These are phyloP conservation scores for Aegotheles bennettii DNA, from an alignment of 2,113 vertebrate genomes.

Conservation along the genomic window DNA sequence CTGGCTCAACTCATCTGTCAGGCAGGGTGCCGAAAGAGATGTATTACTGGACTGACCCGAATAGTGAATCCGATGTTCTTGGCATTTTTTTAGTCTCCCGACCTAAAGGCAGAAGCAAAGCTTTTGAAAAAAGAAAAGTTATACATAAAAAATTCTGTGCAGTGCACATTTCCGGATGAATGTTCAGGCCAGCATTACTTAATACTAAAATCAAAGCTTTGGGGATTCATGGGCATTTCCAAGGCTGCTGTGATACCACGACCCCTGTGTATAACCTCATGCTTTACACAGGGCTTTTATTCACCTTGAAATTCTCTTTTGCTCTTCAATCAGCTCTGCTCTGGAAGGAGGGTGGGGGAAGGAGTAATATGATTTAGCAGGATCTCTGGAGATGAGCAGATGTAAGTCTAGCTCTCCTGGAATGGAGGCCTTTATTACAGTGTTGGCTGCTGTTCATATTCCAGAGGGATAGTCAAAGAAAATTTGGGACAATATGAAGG, in stretches of 20 bases:
- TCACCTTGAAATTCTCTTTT: constrained; percentile 36
- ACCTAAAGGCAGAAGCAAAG: constrained; percentile 20
- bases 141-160: neutral
- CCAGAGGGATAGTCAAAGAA: neutral
- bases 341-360: neutral
- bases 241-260: constrained; percentile 9
- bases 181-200: constrained; percentile 19
- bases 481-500: neutral
- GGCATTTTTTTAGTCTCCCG: neutral
- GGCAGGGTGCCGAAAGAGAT: constrained; percentile 35
- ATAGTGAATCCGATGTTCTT: constrained; percentile 12
- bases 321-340: neutral
- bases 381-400: neutral
- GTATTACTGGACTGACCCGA: constrained; percentile 36
- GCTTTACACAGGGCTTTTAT: constrained; percentile 35
- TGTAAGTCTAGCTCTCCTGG: neutral
- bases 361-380: neutral
- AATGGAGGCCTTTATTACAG: neutral
- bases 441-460: neutral
- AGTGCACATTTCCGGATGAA: constrained; percentile 5
- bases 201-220: constrained; percentile 45
- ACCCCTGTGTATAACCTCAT: neutral
- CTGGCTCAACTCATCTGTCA: constrained; percentile 53
- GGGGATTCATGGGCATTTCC: constrained; percentile 32
- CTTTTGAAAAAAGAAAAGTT: constrained; percentile 41